phyloP scores from a whole-genome alignment of 2,797 vertebrate species.

The Pseudochirops corinnae region DNA sequence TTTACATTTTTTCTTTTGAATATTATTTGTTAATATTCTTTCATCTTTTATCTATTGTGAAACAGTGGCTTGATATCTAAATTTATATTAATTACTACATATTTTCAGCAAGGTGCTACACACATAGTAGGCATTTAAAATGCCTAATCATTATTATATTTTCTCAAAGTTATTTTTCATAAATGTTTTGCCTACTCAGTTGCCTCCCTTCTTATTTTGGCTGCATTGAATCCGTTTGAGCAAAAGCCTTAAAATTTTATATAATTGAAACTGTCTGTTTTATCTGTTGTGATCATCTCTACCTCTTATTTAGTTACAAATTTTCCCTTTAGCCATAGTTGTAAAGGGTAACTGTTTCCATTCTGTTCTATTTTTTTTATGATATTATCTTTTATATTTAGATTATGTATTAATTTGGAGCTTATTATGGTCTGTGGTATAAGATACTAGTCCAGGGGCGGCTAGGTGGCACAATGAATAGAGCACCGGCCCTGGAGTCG shows the following conservation, averaged over 20 bases:
- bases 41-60: background rate
- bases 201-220: background rate
- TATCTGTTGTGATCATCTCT: background rate
- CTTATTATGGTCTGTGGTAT: background rate
- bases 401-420: background rate
- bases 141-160: background rate
- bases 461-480: no score
- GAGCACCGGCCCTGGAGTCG: no score
- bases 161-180: background rate
- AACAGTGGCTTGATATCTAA: background rate
- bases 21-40: background rate
- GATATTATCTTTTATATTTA: background rate
- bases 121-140: background rate
- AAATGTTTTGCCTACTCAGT: background rate
- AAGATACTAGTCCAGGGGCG: background rate
- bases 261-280: background rate
- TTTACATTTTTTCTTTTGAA: no score
- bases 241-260: background rate
- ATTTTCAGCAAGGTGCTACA: background rate
- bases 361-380: background rate
- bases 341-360: background rate
- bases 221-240: background rate
- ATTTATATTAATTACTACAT: background rate
- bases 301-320: background rate
- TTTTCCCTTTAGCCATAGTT: background rate